Base-by-base conservation (phyloP, 2,113 vertebrate species). In the Rhizomys pruinosus region DNA sequence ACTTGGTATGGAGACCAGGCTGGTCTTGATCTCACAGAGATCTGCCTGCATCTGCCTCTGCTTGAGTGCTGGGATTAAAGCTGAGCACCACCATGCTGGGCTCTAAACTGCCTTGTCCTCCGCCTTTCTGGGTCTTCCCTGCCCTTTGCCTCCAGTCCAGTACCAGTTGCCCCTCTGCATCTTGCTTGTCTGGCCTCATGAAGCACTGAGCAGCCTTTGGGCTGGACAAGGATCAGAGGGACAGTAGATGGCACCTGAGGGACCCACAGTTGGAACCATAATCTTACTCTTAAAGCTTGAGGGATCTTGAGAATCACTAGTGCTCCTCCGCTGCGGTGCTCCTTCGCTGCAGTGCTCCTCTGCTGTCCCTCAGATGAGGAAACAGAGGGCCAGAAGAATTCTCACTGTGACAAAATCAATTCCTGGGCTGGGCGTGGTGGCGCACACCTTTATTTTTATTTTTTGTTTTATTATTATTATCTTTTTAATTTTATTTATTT, bases 321-420 rank as follows among this genome's bases (percentile, higher is more conserved):
- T n/a, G n/a, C 5, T 7, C 80, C 3, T 76, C n/a, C 5, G 2
- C 0, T 10, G 59, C n/a, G n/a, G n/a, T n/a, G n/a, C n/a, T n/a
- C n/a, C 4, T 3, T 34, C 37, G n/a, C n/a, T n/a, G n/a, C n/a
- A n/a, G n/a, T n/a, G n/a, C 5, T 7, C 80, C 3, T 76, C n/a
- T 5, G 2, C 0, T 10, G 59, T 59, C 69, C 79, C 17, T 85
- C 0, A 68, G 55, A 29, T 9, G 25, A 29, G 63, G 78, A 92
- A 88, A 84, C 78, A 1, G 19, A 68, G 91, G 44, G 61, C 34
- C 73, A 78, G 63, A 59, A n/a, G 42, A 52, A 80, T 84, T 27
- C 69, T 39, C 23, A n/a, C 2, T 6, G 2, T n/a, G 25, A 59
- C 82, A 16, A 12, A 20, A 39, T 66, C 78, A 73, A 27, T 72